Conservation (phyloP, 1,140 invertebrate species). For the Limonius californicus region DNA sequence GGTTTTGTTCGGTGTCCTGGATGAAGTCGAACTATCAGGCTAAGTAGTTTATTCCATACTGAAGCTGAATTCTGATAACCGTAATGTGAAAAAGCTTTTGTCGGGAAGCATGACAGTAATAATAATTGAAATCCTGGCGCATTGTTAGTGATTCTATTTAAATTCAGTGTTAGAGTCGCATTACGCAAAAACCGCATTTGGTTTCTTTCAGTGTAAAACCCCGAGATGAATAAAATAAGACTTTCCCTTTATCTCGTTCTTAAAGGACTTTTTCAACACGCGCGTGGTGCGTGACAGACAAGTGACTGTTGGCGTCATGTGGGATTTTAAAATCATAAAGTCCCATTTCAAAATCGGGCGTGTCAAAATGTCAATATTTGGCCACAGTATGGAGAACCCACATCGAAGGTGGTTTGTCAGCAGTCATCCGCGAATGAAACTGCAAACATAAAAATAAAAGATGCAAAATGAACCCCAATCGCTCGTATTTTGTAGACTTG, state of each 20-base stretch:
- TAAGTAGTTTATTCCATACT: neutral
- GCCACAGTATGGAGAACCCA: neutral
- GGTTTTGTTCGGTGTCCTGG: no score
- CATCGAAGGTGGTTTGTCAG: no score
- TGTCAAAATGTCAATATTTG: neutral
- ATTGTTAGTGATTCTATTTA: conserved; percentile 5
- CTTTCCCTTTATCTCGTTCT: neutral
- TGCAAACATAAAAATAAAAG: no score
- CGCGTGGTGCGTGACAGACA: neutral
- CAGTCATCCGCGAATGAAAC: no score
- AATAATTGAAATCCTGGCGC: conserved; percentile 6
- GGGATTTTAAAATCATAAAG: neutral
- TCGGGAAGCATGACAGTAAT: neutral
- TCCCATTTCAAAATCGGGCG: neutral
- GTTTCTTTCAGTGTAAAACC: neutral
- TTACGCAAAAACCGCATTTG: conserved; percentile 8
- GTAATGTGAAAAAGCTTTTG: neutral
- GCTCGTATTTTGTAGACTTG: no score
- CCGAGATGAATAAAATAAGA: conserved; percentile 12
- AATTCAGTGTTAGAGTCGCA: neutral
- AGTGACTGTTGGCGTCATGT: conserved; percentile 1
- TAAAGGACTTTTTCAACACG: neutral
- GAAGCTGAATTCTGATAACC: conserved; percentile 10
- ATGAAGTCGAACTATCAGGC: no score
- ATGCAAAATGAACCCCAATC: no score